These are phyloP conservation scores for Trichomalopsis sarcophagae DNA, from an alignment of 1,140 invertebrate genomes.

Conservation along the genomic window DNA sequence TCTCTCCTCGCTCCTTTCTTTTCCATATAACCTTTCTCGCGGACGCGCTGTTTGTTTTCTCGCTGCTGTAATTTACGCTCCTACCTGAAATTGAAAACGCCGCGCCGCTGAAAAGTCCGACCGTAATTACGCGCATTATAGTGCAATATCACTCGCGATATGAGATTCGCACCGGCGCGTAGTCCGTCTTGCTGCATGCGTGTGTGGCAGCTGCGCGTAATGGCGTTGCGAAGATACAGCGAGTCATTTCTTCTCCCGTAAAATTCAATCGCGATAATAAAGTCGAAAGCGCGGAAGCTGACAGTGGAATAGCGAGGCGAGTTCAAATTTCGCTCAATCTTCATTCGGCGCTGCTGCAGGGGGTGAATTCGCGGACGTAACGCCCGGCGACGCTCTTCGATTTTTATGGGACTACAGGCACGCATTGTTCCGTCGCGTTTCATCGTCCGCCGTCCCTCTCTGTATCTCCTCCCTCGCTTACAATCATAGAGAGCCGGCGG, in stretches of 20 bases:
- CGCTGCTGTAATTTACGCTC: conserved; percentile 52
- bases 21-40: conserved; percentile 24
- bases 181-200: conserved; percentile 58
- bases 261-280: conserved; percentile 18
- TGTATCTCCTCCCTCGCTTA: conserved; percentile 1
- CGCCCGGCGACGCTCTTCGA: neutral
- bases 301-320: neutral
- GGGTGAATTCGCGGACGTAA: conserved; percentile 7
- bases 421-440: conserved; percentile 26
- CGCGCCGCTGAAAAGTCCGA: conserved; percentile 47
- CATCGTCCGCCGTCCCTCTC: conserved; percentile 10
- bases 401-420: conserved; percentile 28
- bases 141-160: conserved; percentile 66
- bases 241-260: conserved; percentile 19
- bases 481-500: neutral
- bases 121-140: too few relatives aligned
- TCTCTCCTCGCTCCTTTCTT: conserved; percentile 5
- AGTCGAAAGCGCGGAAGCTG: neutral
- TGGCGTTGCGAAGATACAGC: conserved; percentile 54
- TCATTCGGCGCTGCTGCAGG: neutral
- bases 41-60: conserved; percentile 42
- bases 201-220: conserved; percentile 63
- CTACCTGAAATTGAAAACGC: conserved; percentile 10
- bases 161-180: conserved; percentile 61
- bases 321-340: conserved; percentile 5